Evolutionary conservation across 2,113 vertebrate species (phyloP).

Genomic region (Oryzias javanicus): DNA sequence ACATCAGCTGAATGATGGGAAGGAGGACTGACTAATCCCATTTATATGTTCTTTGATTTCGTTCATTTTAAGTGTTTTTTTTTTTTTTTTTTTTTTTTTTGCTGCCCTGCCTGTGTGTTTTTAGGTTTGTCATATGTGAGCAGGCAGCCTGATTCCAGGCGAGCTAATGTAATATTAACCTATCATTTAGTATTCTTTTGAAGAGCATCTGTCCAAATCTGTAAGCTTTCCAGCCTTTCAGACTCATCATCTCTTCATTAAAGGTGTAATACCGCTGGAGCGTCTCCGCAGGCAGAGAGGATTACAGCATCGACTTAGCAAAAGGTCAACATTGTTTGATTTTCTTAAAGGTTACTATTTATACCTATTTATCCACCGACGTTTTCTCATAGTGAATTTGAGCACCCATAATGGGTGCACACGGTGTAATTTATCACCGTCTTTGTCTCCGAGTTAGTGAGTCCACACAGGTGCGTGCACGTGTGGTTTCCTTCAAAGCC

Average conservation of each 20-base stretch:
- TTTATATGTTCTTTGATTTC: conserved; percentile 13
- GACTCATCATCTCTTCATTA: conserved; percentile 67
- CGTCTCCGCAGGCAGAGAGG: conserved; percentile 49
- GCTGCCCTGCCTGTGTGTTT: background rate
- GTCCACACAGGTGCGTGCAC: conserved; percentile 8
- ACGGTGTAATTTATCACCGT: conserved; percentile 16
- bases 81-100: conserved; percentile 5
- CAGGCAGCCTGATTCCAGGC: conserved; percentile 11
- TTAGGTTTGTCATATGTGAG: conserved; percentile 4
- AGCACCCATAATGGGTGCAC: background rate
- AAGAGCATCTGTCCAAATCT: conserved; percentile 52
- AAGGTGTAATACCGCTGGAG: conserved; percentile 48
- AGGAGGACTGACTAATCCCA: conserved; percentile 8
- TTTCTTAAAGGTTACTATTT: conserved; percentile 71
- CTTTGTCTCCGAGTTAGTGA: conserved; percentile 29
- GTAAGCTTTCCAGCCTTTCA: conserved; percentile 53
- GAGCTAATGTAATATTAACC: conserved; percentile 58
- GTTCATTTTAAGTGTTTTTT: conserved; percentile 1
- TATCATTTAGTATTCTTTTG: conserved; percentile 58
- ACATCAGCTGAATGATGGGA: conserved; percentile 2
- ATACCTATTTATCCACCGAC: conserved; percentile 61
- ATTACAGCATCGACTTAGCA: conserved; percentile 53
- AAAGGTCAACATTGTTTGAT: conserved; percentile 73
- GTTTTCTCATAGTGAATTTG: conserved; percentile 46
- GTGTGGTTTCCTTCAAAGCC: conserved; percentile 42